Evolutionary conservation across 2,797 vertebrate species (phyloP), one percentile per base, ranked within the genome.

Genomic region (Melanotaenia boesemani): DNA sequence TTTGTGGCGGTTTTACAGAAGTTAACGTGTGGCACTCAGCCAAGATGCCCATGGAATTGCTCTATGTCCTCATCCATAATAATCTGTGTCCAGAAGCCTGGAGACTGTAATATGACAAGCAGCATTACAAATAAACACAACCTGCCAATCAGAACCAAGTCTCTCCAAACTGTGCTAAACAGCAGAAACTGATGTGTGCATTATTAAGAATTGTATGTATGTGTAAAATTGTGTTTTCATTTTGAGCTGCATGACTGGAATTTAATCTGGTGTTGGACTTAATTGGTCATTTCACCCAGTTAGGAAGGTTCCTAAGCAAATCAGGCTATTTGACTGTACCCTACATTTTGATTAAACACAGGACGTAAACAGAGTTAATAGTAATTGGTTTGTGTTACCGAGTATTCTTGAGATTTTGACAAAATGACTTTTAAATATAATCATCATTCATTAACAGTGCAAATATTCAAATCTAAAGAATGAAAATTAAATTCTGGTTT

Each of bases 111-210:
- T 48, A 80, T 69, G 67, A 74, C 68, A 55, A 79, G 77, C 52
- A 77, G 62, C 64, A 58, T 39, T 76, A 63, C 76, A 83, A 86
- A 89, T 86, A 84, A 86, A 88, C 80, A 81, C 76, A 82, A 84
- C 64, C 86, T 91, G 91, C 91, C 92, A 92, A 80, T 93, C 92
- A 93, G 41, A 67, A 52, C 65, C 67, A 54, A 70, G 70, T 84
- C 75, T 75, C 79, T 57, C 50, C 74, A 69, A 72, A 68, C 63
- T 80, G 65, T 67, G 60, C 67, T 18, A 46, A 50, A 75, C 62
- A 79, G 60, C 67, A 74, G 67, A 54, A 62, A 66, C 54, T 13
- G 50, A 30, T 44, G 30, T 13, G 52, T 67, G n/a, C 69, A 15
- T 41, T 16, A 34, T 30, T 60, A 5, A 60, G 37, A 37, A 59